Base-by-base conservation (phyloP, 37 sponge, comb jelly and placozoan species). In the Mnemiopsis leidyi region DNA sequence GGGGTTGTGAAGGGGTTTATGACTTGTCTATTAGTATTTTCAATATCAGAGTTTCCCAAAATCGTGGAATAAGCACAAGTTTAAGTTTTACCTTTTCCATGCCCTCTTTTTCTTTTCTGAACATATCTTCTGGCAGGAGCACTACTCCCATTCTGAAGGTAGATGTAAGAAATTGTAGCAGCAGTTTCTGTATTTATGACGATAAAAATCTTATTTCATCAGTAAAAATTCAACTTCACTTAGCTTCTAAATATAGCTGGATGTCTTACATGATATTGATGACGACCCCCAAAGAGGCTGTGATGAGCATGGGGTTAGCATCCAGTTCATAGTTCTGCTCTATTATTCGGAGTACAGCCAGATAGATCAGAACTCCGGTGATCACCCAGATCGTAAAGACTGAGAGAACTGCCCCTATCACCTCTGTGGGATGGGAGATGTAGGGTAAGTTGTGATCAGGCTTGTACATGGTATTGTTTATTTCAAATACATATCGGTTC, bases 231-330 rank as follows among this genome's bases (percentile, higher is more conserved):
- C n/a, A n/a, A n/a, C n/a, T n/a, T n/a, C n/a, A n/a, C n/a, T n/a
- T n/a, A n/a, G n/a, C n/a, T n/a, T n/a, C n/a, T n/a, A n/a, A n/a
- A n/a, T n/a, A n/a, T n/a, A n/a, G n/a, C n/a, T n/a, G n/a, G n/a
- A n/a, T n/a, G 30, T 94, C 97, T 98, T 38, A 98, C 98, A 98
- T 93, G 3, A 96, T 92, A 36, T 98, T 98, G 76, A 98, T 94
- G 33, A 69, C 93, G 36, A 98, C 96, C 36, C 98, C 97, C 67
- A 92, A 39, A 34, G 92, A 68, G 18, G 98, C 95, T 23, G 95
- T 97, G 79, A 98, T 96, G 23, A 98, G 94, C 98, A 98, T 98
- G 69, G 96, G 94, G 67, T 97, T 93, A n/a, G 98, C 95, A 36
- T 98, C 85, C 18, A 98, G 94, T 5, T 96, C 94, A 40, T 90